A percentile compares a stretch with the other conserved stretches of the same genome.
Evolutionary conservation across 2,888 invertebrate genomes (phyloP).

Genomic region (Drosophila helvetica): DNA sequence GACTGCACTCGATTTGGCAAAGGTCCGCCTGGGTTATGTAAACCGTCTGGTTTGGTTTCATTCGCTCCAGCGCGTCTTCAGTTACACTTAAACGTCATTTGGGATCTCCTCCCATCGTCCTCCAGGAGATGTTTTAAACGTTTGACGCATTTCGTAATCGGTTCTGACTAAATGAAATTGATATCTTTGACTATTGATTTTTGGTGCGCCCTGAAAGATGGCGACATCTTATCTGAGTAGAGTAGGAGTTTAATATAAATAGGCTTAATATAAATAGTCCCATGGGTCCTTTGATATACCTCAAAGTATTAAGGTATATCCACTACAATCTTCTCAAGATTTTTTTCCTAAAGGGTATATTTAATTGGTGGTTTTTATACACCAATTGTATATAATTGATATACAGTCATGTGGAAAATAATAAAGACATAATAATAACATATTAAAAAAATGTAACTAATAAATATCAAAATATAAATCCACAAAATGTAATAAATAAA

Average conservation of each 20-base stretch:
- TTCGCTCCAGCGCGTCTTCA: conserved; percentile 33
- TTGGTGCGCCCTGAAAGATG: background rate
- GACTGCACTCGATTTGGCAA: conserved; percentile 46
- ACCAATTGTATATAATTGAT: too few species aligned
- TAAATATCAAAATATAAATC: too few species aligned
- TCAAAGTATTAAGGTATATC: too few species aligned
- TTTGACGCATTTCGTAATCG: conserved; percentile 44
- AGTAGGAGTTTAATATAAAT: background rate
- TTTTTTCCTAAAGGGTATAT: too few species aligned
- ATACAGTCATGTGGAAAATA: too few species aligned
- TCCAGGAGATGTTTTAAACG: conserved; percentile 25
- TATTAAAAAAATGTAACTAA: too few species aligned
- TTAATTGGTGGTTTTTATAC: too few species aligned
- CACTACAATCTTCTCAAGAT: too few species aligned
- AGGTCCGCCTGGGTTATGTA: conserved; percentile 55
- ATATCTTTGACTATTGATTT: conserved; percentile 15
- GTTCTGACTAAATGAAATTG: conserved; percentile 27
- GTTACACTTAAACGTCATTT: conserved; percentile 52
- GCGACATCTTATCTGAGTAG: background rate
- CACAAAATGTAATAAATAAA: too few species aligned
- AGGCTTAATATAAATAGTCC: background rate
- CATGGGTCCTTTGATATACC: too few species aligned
- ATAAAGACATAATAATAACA: too few species aligned
- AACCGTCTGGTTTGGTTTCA: conserved; percentile 56
- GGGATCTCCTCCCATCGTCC: background rate